A percentile compares a stretch with the other conserved stretches of the same genome.
Conservation (phyloP, 2,113 vertebrate genomes). For the Prietella phreatophila region DNA sequence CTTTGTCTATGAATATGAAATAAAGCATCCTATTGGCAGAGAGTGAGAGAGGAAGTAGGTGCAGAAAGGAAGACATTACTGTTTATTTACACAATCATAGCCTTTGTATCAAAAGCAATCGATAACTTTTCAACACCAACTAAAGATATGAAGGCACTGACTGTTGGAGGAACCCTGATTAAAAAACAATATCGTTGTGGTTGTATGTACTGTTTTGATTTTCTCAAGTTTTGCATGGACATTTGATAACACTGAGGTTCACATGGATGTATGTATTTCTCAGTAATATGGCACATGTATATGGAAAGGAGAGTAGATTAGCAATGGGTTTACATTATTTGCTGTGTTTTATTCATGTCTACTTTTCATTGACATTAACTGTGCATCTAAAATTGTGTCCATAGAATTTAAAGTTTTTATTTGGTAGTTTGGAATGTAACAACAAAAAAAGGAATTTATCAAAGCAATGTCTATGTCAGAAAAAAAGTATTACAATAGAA, state of each 20-base stretch:
- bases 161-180: slow-evolving; percentile 74
- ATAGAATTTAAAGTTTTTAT: slow-evolving; percentile 39
- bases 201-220: slow-evolving; percentile 58
- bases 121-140: slow-evolving; percentile 56
- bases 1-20: slow-evolving; percentile 41
- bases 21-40: slow-evolving; percentile 27
- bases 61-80: slow-evolving; percentile 33
- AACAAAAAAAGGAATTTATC: slow-evolving; percentile 65
- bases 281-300: slow-evolving; percentile 47
- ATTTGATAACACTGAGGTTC: slow-evolving; percentile 55
- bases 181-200: slow-evolving; percentile 48
- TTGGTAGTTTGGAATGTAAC: slow-evolving; percentile 63
- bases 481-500: slow-evolving; percentile 55
- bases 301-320: slow-evolving; percentile 56
- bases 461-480: slow-evolving; percentile 64
- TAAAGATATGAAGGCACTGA: slow-evolving; percentile 75
- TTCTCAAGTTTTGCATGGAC: slow-evolving; percentile 71
- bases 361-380: slow-evolving; percentile 65
- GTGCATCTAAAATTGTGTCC: slow-evolving; percentile 42
- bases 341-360: slow-evolving; percentile 53
- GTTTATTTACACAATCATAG: slow-evolving; percentile 52
- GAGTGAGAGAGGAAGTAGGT: neutral
- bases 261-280: slow-evolving; percentile 61
- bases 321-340: slow-evolving; percentile 54
- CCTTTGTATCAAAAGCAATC: slow-evolving; percentile 61